phyloP scores from a whole-genome alignment of 2,888 invertebrate genomes.

The Hermaeophaga mercurialis region DNA sequence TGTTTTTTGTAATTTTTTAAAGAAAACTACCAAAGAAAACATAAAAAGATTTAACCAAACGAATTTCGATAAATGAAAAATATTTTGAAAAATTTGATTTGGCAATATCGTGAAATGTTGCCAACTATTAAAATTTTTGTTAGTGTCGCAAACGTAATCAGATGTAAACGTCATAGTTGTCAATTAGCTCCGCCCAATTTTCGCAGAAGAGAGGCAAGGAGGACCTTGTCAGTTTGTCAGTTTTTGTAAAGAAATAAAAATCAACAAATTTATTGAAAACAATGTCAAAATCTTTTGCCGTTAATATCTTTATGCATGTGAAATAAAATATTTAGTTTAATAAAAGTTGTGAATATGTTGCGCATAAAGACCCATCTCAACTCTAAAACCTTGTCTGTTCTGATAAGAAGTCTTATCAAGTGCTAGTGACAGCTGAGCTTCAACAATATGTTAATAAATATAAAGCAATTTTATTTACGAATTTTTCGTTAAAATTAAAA shows the following conservation, averaged over 20 bases:
- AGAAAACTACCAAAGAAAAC: too few species aligned
- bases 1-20: too few species aligned
- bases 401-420: conserved; percentile 34
- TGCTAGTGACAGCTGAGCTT: conserved; percentile 34
- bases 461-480: conserved; percentile 46
- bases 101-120: too few species aligned
- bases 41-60: too few species aligned
- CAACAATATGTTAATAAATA: conserved; percentile 46
- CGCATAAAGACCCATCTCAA: conserved; percentile 1
- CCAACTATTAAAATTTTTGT: too few species aligned
- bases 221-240: conserved; percentile 13
- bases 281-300: conserved; percentile 8
- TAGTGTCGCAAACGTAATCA: too few species aligned
- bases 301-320: not conserved
- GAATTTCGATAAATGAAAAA: too few species aligned
- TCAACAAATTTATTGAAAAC: conserved; percentile 7
- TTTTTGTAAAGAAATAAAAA: conserved; percentile 15
- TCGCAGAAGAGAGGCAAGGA: not conserved
- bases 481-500: conserved; percentile 41
- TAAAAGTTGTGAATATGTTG: conserved; percentile 10
- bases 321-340: conserved; percentile 3
- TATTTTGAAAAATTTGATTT: too few species aligned
- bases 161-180: not conserved
- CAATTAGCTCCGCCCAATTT: not conserved
- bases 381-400: conserved; percentile 13